phyloP scores from a whole-genome alignment of 2,113 vertebrate species.

The Rostratula benghalensis region DNA sequence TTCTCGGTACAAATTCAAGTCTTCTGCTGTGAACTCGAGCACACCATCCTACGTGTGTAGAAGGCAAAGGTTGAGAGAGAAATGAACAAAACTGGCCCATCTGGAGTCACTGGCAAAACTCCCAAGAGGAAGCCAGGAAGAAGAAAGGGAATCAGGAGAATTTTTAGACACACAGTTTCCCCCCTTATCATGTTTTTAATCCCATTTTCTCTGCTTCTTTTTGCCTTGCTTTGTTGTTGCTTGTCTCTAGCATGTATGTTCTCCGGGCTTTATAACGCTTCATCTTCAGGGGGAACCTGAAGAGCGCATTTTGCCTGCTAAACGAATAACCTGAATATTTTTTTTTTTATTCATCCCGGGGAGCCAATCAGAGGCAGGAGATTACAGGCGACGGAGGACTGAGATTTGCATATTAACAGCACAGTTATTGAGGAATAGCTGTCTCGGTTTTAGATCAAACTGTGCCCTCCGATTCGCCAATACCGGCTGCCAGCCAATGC shows the following conservation, averaged over 20 bases:
- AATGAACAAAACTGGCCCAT: neutral
- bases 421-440: conserved; percentile 18
- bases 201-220: conserved; percentile 5
- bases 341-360: neutral
- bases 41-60: neutral
- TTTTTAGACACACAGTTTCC: neutral
- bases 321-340: conserved; percentile 9
- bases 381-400: neutral
- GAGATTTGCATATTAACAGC: conserved; percentile 62
- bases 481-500: neutral
- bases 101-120: conserved; percentile 12
- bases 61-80: neutral
- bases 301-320: neutral
- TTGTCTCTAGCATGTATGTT: neutral
- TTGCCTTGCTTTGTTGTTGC: neutral
- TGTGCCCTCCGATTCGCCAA: neutral
- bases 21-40: neutral
- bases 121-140: neutral
- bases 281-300: conserved; percentile 9
- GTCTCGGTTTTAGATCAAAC: neutral
- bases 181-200: conserved; percentile 2
- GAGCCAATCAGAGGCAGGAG: neutral
- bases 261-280: neutral
- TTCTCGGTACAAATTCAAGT: neutral
- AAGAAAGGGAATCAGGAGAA: neutral